A percentile compares a stretch with the other conserved stretches of the same genome.
phyloP scores from a whole-genome alignment of 2,888 invertebrate species.

The Drosophila nr. perissopoda region DNA sequence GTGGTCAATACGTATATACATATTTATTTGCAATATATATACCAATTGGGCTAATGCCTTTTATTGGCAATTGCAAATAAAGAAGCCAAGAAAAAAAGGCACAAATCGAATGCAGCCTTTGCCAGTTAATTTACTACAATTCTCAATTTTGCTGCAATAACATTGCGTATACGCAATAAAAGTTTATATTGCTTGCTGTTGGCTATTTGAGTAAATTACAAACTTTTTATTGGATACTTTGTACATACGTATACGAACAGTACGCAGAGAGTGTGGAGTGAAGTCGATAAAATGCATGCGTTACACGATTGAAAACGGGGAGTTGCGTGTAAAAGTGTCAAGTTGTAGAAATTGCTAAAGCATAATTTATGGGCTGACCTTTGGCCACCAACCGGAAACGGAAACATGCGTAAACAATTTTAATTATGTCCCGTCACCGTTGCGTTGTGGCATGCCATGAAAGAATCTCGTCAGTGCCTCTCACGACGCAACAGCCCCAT shows the following conservation, averaged over 20 bases:
- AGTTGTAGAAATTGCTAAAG: constrained; percentile 52
- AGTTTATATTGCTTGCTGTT: background rate
- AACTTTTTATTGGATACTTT: background rate
- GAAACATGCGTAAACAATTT: constrained; percentile 71
- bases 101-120: background rate
- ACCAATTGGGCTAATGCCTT: background rate
- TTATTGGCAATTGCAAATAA: background rate
- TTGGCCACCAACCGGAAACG: constrained; percentile 57
- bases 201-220: background rate
- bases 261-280: background rate
- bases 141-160: background rate
- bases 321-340: constrained; percentile 56
- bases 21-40: background rate
- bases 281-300: constrained; percentile 2
- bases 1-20: no score
- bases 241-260: background rate
- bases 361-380: constrained; percentile 53
- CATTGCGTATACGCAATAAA: constrained; percentile 48
- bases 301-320: background rate
- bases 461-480: background rate
- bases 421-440: constrained; percentile 58
- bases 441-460: constrained; percentile 8
- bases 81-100: background rate
- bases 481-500: background rate
- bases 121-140: background rate